phyloP scores from a whole-genome alignment of 2,888 invertebrate species.

The Patella caerulea region DNA sequence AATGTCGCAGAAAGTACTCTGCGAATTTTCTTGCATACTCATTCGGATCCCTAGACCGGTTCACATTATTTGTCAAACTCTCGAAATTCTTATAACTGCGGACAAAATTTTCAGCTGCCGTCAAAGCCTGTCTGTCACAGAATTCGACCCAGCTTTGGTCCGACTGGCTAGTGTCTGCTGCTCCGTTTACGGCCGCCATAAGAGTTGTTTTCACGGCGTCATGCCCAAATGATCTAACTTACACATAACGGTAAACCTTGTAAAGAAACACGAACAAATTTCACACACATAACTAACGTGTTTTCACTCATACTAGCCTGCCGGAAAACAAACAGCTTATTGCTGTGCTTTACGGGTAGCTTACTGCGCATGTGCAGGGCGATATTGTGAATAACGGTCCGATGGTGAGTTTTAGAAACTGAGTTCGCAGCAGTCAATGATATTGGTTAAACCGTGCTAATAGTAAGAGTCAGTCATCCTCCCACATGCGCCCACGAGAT shows the following conservation, averaged over 20 bases:
- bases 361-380: too few species aligned
- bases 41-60: constrained; percentile 79
- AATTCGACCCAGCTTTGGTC: constrained; percentile 51
- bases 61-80: constrained; percentile 33
- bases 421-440: too few species aligned
- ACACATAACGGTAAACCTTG: neutral
- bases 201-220: constrained; percentile 6
- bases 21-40: constrained; percentile 87
- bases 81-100: constrained; percentile 75
- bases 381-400: too few species aligned
- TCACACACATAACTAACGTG: constrained; percentile 5
- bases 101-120: constrained; percentile 88
- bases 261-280: neutral
- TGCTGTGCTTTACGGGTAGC: too few species aligned
- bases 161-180: neutral
- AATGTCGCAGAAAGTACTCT: constrained; percentile 87
- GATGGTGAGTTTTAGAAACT: too few species aligned
- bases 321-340: constrained; percentile 5
- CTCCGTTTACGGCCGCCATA: constrained; percentile 5
- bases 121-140: constrained; percentile 80
- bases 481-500: constrained; percentile 6
- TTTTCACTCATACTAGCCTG: neutral
- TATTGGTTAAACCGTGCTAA: too few species aligned
- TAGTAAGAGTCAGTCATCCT: neutral
- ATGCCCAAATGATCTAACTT: neutral